Conservation (phyloP, 2,888 invertebrate genomes). For the Apodemia zela region DNA sequence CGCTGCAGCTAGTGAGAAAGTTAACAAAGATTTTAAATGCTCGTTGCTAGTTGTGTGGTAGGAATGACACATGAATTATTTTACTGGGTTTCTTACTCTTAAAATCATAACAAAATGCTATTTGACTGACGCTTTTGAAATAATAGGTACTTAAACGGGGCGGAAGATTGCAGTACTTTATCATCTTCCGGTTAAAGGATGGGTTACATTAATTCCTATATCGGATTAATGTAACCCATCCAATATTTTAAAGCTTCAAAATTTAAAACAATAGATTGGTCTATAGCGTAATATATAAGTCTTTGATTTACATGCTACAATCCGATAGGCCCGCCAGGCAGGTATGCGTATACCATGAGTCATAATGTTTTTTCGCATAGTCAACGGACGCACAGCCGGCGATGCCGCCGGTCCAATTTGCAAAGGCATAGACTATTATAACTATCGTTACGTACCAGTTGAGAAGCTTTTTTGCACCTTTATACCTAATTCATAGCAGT, state of each 20-base stretch:
- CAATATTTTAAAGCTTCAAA: neutral
- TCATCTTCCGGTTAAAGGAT: too few species aligned
- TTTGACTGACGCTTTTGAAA: too few species aligned
- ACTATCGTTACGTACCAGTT: slow-evolving; percentile 18
- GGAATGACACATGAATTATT: too few species aligned
- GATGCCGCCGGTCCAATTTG: slow-evolving; percentile 31
- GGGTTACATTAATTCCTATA: too few species aligned
- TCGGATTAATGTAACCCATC: too few species aligned
- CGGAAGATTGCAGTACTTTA: too few species aligned
- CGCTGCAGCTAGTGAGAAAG: too few species aligned
- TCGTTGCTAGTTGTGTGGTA: too few species aligned
- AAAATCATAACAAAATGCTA: too few species aligned
- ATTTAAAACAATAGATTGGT: neutral
- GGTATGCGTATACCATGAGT: slow-evolving; percentile 36
- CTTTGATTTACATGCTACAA: slow-evolving; percentile 9
- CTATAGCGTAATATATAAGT: neutral
- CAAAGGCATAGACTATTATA: slow-evolving; percentile 19
- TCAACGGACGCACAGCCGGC: slow-evolving; percentile 26
- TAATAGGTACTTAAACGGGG: too few species aligned
- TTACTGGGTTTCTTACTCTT: too few species aligned
- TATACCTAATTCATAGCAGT: neutral
- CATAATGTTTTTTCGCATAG: slow-evolving; percentile 33
- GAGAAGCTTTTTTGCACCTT: slow-evolving; percentile 5
- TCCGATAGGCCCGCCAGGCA: slow-evolving; percentile 24
- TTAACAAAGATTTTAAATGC: too few species aligned